A percentile compares a stretch with the other conserved stretches of the same genome.
Evolutionary conservation across 2,113 vertebrate species (phyloP).

Genomic region (Pteronura brasiliensis): DNA sequence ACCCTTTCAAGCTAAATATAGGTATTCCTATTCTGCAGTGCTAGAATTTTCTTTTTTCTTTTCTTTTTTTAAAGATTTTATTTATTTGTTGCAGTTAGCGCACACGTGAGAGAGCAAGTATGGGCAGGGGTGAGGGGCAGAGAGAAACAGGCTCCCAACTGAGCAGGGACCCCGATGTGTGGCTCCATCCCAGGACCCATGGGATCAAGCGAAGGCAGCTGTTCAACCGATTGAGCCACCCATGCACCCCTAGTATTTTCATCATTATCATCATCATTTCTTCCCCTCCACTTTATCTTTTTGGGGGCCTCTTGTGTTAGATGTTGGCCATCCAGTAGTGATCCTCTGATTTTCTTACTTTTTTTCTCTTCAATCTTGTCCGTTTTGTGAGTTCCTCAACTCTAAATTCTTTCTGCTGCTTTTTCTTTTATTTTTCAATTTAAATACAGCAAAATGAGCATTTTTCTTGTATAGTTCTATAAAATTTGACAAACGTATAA

Average conservation of each 20-base stretch:
- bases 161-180: too few relatives aligned
- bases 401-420: not conserved
- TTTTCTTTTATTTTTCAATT: constrained; percentile 10
- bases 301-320: not conserved
- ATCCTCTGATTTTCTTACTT: not conserved
- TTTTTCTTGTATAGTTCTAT: not conserved
- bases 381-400: not conserved
- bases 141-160: too few relatives aligned
- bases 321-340: not conserved
- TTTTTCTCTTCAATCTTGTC: not conserved
- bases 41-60: not conserved
- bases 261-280: not conserved
- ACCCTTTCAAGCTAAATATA: not conserved
- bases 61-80: too few relatives aligned
- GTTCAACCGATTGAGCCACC: too few relatives aligned
- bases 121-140: too few relatives aligned
- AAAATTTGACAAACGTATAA: not conserved
- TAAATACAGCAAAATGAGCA: not conserved
- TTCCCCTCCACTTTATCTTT: not conserved
- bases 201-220: too few relatives aligned
- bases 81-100: too few relatives aligned
- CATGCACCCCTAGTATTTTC: not conserved
- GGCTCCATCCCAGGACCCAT: too few relatives aligned
- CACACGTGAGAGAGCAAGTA: too few relatives aligned
- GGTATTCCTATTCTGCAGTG: not conserved